phyloP scores from a whole-genome alignment of 2,797 vertebrate genomes.

The Ctenochaetus hawaiiensis region DNA sequence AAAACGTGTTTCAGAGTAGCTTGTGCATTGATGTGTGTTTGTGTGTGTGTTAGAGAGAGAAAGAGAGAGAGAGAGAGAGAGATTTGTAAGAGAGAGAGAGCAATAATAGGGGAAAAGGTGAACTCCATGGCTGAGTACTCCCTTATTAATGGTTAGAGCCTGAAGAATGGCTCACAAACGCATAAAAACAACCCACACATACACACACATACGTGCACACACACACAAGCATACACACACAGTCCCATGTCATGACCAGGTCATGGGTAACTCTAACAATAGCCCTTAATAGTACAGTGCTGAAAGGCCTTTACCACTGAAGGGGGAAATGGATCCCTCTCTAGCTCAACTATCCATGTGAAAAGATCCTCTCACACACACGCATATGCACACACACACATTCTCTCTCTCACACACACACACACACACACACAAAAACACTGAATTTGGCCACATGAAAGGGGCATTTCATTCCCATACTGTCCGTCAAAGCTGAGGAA shows the following conservation, averaged over 20 bases:
- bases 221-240: slow-evolving; percentile 35
- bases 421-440: neutral
- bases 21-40: slow-evolving; percentile 13
- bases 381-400: slow-evolving; percentile 1
- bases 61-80: slow-evolving; percentile 4
- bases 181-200: slow-evolving; percentile 40
- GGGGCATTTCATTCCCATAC: slow-evolving; percentile 57
- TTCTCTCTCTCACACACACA: neutral
- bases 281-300: slow-evolving; percentile 67
- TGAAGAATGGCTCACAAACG: slow-evolving; percentile 67
- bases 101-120: slow-evolving; percentile 70
- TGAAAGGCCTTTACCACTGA: slow-evolving; percentile 65
- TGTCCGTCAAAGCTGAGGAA: slow-evolving; percentile 67
- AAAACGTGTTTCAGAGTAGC: slow-evolving; percentile 20
- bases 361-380: slow-evolving; percentile 31
- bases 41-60: slow-evolving; percentile 18
- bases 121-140: slow-evolving; percentile 65
- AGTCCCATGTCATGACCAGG: slow-evolving; percentile 52
- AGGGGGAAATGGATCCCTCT: slow-evolving; percentile 55
- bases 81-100: slow-evolving; percentile 34
- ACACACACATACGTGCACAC: slow-evolving; percentile 39
- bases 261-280: slow-evolving; percentile 70
- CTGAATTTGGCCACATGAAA: slow-evolving; percentile 64
- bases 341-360: slow-evolving; percentile 47
- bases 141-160: slow-evolving; percentile 75